Base-by-base conservation (phyloP, 2,888 invertebrate species). In the Tetranychus truncatus region DNA sequence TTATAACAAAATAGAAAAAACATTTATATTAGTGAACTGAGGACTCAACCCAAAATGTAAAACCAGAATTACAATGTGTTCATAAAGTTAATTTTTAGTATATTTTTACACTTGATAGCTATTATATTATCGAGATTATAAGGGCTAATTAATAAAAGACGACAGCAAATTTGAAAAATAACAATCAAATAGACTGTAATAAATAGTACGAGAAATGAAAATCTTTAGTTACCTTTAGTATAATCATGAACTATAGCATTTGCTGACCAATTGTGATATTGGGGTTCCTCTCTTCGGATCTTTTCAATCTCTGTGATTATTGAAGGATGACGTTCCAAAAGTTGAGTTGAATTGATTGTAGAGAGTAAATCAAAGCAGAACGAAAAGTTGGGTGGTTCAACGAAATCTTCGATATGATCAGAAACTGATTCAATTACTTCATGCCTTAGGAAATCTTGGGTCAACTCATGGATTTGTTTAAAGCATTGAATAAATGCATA, bases 371-470 rank as follows among this genome's bases (percentile, higher is more conserved):
- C 21, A 20, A 69, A 69, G 1, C 69, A 69, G 21, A 69, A 69
- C 1, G 69, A 69, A 69, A 69, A 69, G 21, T 69, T 69, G 0
- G 69, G 69, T 20, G 69, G 69, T 24, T 69, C 69, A n/a, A 69
- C 34, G 15, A 69, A 69, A 20, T 21, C 21, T 11, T 69, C 21
- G 8, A 20, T 69, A 7, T 69, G 69, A 8, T 69, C 21, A 0
- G 21, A 24, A 69, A 69, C 69, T 24, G 69, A 69, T 20, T 69
- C 69, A 11, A 69, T 69, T 24, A 69, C 69, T 24, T 69, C 69
- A 69, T 69, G 34, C 34, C 69, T 20, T 6, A 69, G 69, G 9
- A 20, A 69, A 20, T 69, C 69, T 1, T 11, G 11, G 4, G 69
- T 69, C 24, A 69, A 69, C 1, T 20, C 20, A 69, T 8, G 34